phyloP scores from a whole-genome alignment of 2,888 invertebrate genomes.

The Acronicta psi region DNA sequence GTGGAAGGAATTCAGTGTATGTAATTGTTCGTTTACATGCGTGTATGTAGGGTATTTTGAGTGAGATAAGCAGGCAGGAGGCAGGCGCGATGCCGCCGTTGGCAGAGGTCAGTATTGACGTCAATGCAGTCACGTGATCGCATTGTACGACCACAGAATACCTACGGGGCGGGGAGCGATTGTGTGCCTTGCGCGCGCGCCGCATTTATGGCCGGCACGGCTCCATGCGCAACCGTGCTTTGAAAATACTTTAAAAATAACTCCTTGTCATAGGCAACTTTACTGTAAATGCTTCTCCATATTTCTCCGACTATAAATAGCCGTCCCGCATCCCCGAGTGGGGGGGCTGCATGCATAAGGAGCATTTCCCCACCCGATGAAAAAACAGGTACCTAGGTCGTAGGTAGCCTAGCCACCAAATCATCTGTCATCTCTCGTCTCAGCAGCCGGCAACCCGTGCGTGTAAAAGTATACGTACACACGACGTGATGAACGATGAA shows the following conservation, averaged over 20 bases:
- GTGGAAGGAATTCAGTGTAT: slow-evolving; percentile 20
- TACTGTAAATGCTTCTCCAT: not conserved
- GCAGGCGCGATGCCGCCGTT: slow-evolving; percentile 79
- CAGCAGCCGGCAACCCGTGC: too few species aligned
- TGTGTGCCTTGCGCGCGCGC: slow-evolving; percentile 43
- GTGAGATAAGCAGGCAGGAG: slow-evolving; percentile 82
- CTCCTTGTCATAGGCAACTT: not conserved
- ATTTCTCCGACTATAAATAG: too few species aligned
- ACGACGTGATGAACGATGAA: too few species aligned
- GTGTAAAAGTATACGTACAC: too few species aligned
- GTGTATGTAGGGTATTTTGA: slow-evolving; percentile 78
- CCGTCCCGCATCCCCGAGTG: too few species aligned
- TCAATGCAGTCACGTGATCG: slow-evolving; percentile 91
- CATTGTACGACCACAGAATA: slow-evolving; percentile 65
- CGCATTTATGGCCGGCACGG: slow-evolving; percentile 37
- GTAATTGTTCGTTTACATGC: slow-evolving; percentile 42
- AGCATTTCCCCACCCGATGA: too few species aligned
- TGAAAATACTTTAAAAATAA: not conserved
- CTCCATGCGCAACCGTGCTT: slow-evolving; percentile 27
- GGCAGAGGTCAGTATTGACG: slow-evolving; percentile 92
- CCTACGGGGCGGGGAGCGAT: slow-evolving; percentile 61
- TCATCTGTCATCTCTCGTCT: too few species aligned
- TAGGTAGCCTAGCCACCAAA: too few species aligned
- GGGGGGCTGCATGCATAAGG: too few species aligned
- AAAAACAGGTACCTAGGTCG: too few species aligned